These are phyloP conservation scores for Drosophila serrata DNA, from an alignment of 1,140 invertebrate genomes.

Conservation along the genomic window DNA sequence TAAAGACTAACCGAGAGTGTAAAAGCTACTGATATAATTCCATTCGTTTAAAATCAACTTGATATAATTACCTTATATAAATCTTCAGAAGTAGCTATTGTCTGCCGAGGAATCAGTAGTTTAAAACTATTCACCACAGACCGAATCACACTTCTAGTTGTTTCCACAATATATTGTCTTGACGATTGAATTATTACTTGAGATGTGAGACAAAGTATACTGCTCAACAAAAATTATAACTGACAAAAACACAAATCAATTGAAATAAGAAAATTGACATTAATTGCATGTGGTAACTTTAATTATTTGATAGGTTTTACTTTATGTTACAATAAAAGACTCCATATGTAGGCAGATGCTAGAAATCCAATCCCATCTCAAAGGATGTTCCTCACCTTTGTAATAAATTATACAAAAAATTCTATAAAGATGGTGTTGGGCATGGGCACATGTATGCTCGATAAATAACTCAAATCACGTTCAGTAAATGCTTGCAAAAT, in stretches of 20 bases:
- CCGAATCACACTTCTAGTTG: background rate
- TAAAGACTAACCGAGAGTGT: background rate
- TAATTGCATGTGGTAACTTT: background rate
- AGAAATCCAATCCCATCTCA: background rate
- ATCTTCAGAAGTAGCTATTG: background rate
- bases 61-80: slow-evolving; percentile 2
- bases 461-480: slow-evolving; percentile 80
- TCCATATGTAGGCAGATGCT: background rate
- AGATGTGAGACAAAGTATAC: background rate
- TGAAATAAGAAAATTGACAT: background rate
- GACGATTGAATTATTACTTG: background rate
- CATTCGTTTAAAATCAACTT: background rate
- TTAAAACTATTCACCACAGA: background rate
- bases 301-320: background rate
- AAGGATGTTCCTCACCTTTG: background rate
- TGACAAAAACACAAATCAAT: background rate
- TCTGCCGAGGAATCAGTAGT: background rate
- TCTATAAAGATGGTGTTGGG: background rate
- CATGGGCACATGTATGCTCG: slow-evolving; percentile 54
- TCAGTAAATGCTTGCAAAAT: slow-evolving; percentile 79
- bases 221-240: background rate
- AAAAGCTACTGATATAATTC: background rate
- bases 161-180: background rate
- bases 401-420: slow-evolving; percentile 14
- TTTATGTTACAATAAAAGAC: background rate